Percentiles rank a stretch among this genome's conserved stretches.
These are phyloP conservation scores for Phoenicopterus ruber DNA, from an alignment of 2,113 vertebrate species.

Conservation along the genomic window DNA sequence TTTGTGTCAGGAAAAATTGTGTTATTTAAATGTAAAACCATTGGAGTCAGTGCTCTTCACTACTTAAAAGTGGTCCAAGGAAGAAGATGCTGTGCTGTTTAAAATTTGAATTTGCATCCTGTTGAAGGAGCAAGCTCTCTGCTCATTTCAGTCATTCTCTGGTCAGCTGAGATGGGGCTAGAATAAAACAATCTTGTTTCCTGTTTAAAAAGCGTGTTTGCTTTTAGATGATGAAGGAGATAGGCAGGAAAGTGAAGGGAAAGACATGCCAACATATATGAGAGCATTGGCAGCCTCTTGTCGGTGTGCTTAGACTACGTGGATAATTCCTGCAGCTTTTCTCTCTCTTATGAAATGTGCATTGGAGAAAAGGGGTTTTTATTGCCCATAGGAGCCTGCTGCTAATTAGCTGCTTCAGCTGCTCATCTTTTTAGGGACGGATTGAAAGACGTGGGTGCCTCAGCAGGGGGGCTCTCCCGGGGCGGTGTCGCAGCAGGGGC, in stretches of 20 bases:
- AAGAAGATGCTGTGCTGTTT: not conserved
- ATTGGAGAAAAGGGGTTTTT: not conserved
- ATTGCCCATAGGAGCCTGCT: not conserved
- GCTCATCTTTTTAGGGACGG: not conserved
- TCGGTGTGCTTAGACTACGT: not conserved
- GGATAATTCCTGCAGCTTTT: not conserved
- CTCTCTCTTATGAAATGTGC: not conserved
- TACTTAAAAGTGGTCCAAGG: not conserved
- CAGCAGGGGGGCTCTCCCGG: not conserved
- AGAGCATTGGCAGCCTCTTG: not conserved
- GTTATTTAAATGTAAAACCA: not conserved
- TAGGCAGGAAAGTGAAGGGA: not conserved
- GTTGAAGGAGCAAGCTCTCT: not conserved
- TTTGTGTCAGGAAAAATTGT: not conserved
- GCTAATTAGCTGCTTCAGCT: not conserved
- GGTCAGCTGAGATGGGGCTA: not conserved
- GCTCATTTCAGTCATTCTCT: not conserved
- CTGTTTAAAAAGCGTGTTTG: not conserved
- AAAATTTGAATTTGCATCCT: not conserved
- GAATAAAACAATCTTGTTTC: not conserved
- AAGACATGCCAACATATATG: not conserved
- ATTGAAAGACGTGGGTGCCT: accelerated
- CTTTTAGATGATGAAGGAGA: not conserved
- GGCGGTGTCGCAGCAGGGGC: not conserved
- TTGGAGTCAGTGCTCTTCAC: not conserved